These are phyloP conservation scores for Yponomeuta malinellus DNA, from an alignment of 2,888 invertebrate genomes.

Conservation along the genomic window DNA sequence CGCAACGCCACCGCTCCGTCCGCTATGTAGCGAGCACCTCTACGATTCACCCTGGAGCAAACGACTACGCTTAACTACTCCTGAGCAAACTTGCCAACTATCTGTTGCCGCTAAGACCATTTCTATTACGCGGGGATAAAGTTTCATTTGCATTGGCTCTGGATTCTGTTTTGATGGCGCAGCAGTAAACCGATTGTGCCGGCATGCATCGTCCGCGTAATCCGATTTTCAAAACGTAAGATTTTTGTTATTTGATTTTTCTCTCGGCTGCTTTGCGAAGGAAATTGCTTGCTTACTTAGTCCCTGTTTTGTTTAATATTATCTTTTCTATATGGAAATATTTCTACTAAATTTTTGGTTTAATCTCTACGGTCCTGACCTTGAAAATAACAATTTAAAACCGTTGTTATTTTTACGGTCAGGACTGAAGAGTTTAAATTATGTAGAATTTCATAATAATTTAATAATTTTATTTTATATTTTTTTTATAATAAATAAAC, in stretches of 20 bases:
- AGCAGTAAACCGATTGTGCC: conserved; percentile 1
- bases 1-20: too few relatives aligned
- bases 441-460: too few relatives aligned
- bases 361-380: too few relatives aligned
- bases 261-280: neutral
- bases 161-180: neutral
- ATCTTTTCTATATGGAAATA: too few relatives aligned
- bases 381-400: too few relatives aligned
- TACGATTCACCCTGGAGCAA: neutral
- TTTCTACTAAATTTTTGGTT: too few relatives aligned
- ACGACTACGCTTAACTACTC: neutral
- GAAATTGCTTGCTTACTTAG: neutral
- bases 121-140: conserved; percentile 1
- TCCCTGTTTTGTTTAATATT: too few relatives aligned
- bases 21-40: neutral
- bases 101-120: neutral
- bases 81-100: neutral
- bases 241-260: neutral
- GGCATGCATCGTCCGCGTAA: conserved; percentile 5
- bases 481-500: too few relatives aligned
- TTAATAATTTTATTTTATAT: too few relatives aligned
- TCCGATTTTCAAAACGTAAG: conserved; percentile 6
- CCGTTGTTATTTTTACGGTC: too few relatives aligned
- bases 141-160: neutral
- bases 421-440: too few relatives aligned